Conservation (phyloP, 2,797 vertebrate genomes). For the Propithecus perrieri region DNA sequence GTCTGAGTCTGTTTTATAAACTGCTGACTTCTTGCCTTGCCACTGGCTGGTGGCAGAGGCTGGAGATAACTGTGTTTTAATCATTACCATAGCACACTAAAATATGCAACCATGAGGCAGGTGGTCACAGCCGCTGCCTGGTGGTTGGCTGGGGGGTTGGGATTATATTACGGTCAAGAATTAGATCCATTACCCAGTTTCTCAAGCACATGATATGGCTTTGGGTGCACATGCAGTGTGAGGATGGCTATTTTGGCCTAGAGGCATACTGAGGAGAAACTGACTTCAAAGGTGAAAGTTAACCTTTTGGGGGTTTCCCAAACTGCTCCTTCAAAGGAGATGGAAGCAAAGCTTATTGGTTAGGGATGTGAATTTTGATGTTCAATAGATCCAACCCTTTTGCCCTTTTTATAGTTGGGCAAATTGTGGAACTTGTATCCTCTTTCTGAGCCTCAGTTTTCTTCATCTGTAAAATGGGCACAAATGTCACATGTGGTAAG, state of each 20-base stretch:
- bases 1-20: neutral
- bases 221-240: fast-evolving
- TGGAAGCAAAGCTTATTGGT: neutral
- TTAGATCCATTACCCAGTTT: neutral
- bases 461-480: neutral
- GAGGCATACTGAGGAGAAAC: neutral
- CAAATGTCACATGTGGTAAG: fast-evolving
- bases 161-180: neutral
- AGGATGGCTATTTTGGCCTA: neutral
- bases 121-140: neutral
- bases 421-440: neutral
- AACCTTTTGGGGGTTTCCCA: fast-evolving
- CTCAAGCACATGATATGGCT: neutral
- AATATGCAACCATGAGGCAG: neutral
- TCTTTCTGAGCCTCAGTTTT: neutral
- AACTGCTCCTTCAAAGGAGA: neutral
- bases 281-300: neutral
- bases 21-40: constrained; percentile 15
- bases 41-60: neutral
- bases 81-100: constrained; percentile 7
- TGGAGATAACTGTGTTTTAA: neutral
- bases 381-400: neutral
- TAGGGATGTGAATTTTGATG: neutral
- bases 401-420: neutral
- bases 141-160: constrained; percentile 14